Evolutionary conservation across 1,140 invertebrate species (phyloP).

Genomic region (Leptonema lineaticorne): DNA sequence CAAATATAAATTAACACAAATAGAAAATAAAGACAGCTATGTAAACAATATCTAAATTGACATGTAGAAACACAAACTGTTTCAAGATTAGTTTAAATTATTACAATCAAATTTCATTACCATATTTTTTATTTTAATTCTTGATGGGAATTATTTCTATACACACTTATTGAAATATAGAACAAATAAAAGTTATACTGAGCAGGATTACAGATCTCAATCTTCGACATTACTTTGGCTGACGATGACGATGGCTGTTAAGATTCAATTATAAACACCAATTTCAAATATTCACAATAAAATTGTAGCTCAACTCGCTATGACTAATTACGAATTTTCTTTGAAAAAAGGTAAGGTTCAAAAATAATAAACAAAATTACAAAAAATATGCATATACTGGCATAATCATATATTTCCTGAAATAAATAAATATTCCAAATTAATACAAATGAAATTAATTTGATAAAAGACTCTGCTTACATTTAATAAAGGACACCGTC

Average conservation of each 20-base stretch:
- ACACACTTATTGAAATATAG: not conserved
- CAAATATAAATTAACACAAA: too few relatives aligned
- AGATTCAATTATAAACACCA: too few relatives aligned
- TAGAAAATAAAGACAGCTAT: too few relatives aligned
- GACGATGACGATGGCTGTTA: too few relatives aligned
- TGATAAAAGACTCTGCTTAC: constrained; percentile 23
- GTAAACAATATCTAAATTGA: too few relatives aligned
- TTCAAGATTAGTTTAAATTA: too few relatives aligned
- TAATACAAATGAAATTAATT: constrained; percentile 11
- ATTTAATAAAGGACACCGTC: constrained; percentile 20
- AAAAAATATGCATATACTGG: constrained; percentile 14
- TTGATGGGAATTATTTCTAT: not conserved
- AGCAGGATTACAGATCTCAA: too few relatives aligned
- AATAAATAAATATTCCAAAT: constrained; percentile 27
- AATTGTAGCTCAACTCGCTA: too few relatives aligned
- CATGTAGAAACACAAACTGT: too few relatives aligned
- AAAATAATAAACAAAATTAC: constrained; percentile 14
- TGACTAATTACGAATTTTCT: too few relatives aligned
- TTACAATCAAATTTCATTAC: not conserved
- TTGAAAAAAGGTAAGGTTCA: not conserved
- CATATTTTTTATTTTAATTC: not conserved
- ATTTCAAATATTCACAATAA: too few relatives aligned
- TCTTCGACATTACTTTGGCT: too few relatives aligned
- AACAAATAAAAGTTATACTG: not conserved
- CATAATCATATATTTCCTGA: constrained; percentile 27